phyloP scores from a whole-genome alignment of 1,140 invertebrate genomes.

The Calliphora vicina region DNA sequence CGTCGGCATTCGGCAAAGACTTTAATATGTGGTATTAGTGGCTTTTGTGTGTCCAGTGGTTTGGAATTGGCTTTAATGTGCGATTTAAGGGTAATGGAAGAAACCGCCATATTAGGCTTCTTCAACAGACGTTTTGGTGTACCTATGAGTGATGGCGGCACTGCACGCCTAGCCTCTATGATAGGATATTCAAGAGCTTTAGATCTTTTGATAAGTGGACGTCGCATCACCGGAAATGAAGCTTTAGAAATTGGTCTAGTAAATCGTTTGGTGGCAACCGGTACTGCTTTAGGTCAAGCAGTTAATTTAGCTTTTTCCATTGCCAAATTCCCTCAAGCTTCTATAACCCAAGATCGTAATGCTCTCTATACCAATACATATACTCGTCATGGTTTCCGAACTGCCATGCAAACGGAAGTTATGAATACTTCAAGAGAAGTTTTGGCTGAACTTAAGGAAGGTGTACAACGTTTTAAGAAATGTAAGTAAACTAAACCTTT shows the following conservation, averaged over 20 bases:
- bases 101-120: slow-evolving; percentile 82
- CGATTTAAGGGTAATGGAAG: slow-evolving; percentile 87
- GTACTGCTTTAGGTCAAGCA: slow-evolving; percentile 83
- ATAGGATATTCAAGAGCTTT: slow-evolving; percentile 85
- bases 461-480: slow-evolving; percentile 66
- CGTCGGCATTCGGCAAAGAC: slow-evolving; percentile 78
- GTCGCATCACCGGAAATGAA: slow-evolving; percentile 76
- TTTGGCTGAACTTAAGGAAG: slow-evolving; percentile 71
- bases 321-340: slow-evolving; percentile 81
- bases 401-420: slow-evolving; percentile 74
- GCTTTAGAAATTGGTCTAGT: slow-evolving; percentile 82
- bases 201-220: slow-evolving; percentile 88
- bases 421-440: slow-evolving; percentile 70
- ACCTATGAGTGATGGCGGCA: slow-evolving; percentile 83
- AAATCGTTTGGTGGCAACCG: slow-evolving; percentile 78
- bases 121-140: slow-evolving; percentile 86
- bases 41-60: slow-evolving; percentile 88
- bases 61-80: slow-evolving; percentile 90
- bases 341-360: slow-evolving; percentile 76
- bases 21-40: slow-evolving; percentile 83
- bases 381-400: slow-evolving; percentile 65
- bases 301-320: slow-evolving; percentile 78
- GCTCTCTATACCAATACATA: slow-evolving; percentile 74
- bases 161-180: slow-evolving; percentile 77
- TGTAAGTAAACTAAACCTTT: slow-evolving; percentile 45